Conservation (phyloP, 2,113 vertebrate genomes). For the Gymnogyps californianus region DNA sequence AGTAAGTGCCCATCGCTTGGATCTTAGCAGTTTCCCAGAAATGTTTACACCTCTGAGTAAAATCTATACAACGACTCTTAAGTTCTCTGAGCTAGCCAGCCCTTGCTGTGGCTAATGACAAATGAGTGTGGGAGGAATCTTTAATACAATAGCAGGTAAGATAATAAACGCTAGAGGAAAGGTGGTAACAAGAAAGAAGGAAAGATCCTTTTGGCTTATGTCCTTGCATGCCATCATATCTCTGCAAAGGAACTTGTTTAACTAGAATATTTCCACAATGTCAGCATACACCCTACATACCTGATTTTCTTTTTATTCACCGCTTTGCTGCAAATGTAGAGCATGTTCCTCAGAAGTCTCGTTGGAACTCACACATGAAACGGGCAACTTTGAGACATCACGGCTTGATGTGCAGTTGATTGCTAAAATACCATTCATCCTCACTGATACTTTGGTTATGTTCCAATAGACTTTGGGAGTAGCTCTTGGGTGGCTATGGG, state of each 20-base stretch:
- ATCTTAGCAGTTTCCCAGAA: background rate
- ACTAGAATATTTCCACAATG: background rate
- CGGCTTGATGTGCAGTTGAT: background rate
- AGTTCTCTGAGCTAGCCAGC: background rate
- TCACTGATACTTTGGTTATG: background rate
- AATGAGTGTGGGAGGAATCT: background rate
- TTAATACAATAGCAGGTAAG: background rate
- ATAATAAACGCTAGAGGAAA: background rate
- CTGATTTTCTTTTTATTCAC: background rate
- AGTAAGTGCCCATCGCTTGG: background rate
- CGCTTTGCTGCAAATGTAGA: background rate
- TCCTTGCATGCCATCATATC: background rate
- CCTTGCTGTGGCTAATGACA: background rate
- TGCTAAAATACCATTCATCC: background rate
- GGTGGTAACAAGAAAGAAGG: background rate
- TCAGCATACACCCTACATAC: background rate
- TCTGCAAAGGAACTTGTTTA: background rate
- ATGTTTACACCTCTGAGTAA: background rate
- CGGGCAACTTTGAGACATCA: background rate
- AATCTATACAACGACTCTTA: background rate
- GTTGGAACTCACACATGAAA: background rate
- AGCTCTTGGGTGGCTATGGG: background rate
- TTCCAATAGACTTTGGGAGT: background rate
- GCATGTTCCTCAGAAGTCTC: background rate
- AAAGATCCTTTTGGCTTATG: background rate